Base-by-base conservation (phyloP, 2,888 invertebrate genomes). In the Orthonevra nobilis region DNA sequence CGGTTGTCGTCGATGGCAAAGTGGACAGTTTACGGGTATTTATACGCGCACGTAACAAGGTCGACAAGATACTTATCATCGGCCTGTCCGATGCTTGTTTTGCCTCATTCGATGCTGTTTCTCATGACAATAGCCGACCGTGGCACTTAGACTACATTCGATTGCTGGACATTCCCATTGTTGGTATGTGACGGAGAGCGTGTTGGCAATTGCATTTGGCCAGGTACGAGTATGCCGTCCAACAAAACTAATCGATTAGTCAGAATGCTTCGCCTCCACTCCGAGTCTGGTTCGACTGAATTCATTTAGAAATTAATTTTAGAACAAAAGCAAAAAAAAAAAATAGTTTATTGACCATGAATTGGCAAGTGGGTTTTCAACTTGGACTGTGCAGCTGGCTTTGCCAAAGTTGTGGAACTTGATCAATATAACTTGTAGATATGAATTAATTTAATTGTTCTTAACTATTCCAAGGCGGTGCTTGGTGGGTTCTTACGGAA, bases 1-100 rank as follows among this genome's bases (percentile, higher is more conserved):
- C 40, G 46, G 50, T 56, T 38, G 36, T 12, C 40, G 61, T 36
- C 32, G 40, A n/a, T 23, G 44, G 40, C 63, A n/a, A n/a, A n/a
- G n/a, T n/a, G n/a, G 63, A 40, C 56, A 54, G 17, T 52, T 34
- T 44, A 26, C n/a, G n/a, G n/a, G 23, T 38, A 4, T 23, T 23
- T 63, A 63, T 72, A 42, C 36, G 14, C 40, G 28, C 72, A 72
- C 72, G 72, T 73, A 73, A 73, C 73, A 73, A 73, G 73, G 73
- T 73, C 73, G 40, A 64, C 73, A 64, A 64, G 73, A 50, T 64
- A 73, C 54, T 73, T 73, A 64, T 64, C 64, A 36, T 15, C 46
- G 64, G 4, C 14, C 2, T 30, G 40, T 38, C 20, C 19, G 40
- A 48, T 10, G 54, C 46, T 58, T 38, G 56, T 44, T 20, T 3